Conservation (phyloP, 1,140 invertebrate genomes). For the Lasioglossum baleicum region DNA sequence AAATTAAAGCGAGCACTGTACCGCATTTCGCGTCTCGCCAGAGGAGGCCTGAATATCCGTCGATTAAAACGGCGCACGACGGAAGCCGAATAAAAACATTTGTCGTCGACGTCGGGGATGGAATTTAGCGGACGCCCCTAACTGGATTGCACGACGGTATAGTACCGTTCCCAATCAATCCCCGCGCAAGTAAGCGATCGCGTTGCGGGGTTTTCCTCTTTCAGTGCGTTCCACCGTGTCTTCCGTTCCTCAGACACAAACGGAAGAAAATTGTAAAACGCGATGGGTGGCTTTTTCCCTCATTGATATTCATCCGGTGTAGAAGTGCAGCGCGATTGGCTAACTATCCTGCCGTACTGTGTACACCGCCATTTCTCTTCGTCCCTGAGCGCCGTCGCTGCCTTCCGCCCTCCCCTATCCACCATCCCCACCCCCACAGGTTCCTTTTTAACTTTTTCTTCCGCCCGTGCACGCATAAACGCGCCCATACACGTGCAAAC, state of each 20-base stretch:
- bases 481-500: constrained; percentile 20
- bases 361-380: constrained; percentile 57
- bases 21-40: not conserved
- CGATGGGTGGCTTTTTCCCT: constrained; percentile 69
- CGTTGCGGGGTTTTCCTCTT: constrained; percentile 22
- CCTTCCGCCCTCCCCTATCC: constrained; percentile 10
- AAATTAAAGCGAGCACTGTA: too few species aligned
- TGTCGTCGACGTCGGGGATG: not conserved
- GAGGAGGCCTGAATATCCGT: not conserved
- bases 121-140: constrained; percentile 29
- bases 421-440: constrained; percentile 1
- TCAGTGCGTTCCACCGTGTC: not conserved
- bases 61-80: not conserved
- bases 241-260: constrained; percentile 39
- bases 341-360: constrained; percentile 74
- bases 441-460: constrained; percentile 34
- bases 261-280: constrained; percentile 71
- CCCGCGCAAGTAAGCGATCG: constrained; percentile 70
- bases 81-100: constrained; percentile 21
- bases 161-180: constrained; percentile 63
- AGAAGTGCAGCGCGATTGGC: constrained; percentile 74
- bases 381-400: not conserved
- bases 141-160: constrained; percentile 51
- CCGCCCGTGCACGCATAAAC: constrained; percentile 31
- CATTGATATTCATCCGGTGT: constrained; percentile 79